Base-by-base conservation (phyloP, 2,888 invertebrate species). In the Cheilosia scutellata region DNA sequence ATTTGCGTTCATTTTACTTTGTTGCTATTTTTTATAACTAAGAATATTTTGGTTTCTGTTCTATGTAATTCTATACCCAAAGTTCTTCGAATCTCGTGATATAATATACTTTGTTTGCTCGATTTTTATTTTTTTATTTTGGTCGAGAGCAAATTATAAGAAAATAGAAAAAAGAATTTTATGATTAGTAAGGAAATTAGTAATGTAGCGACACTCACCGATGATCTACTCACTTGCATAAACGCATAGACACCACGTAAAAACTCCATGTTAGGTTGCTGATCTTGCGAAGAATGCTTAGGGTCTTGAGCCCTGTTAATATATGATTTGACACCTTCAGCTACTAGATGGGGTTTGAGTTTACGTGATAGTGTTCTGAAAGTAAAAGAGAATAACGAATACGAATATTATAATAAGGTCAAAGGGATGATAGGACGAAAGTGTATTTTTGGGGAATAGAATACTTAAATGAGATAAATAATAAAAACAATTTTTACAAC, bases 211-310 rank as follows among this genome's bases (percentile, higher is more conserved):
- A 93, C 92, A 93, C 93, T 93, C 91, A 93, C 93, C 93, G 93
- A 93, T 92, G 93, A 93, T 92, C 93, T 93, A 93, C 93, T 93
- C 92, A 93, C 93, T 93, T 93, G 93, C 93, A 93, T 93, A 92
- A 93, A 93, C 91, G 93, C 93, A 93, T 93, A 93, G 89, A 93
- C 93, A 88, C 93, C 93, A 88, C 93, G 93, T 93, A 93, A 92
- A 92, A 93, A 93, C 92, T 93, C 93, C 93, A 93, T 93, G 91
- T 92, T 92, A 92, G 92, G 92, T 89, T 92, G 92, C 89, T 92
- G 92, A 63, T 89, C 88, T 90, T 90, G 90, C 89, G 91, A 89
- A 70, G 92, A 89, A 89, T 89, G 90, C 89, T 92, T 91, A 76
- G 90, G 89, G 89, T 91, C 89, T 90, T 92, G 92, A 87, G 92